These are phyloP conservation scores for Rhea americana DNA, from an alignment of 2,113 vertebrate species.

Conservation along the genomic window DNA sequence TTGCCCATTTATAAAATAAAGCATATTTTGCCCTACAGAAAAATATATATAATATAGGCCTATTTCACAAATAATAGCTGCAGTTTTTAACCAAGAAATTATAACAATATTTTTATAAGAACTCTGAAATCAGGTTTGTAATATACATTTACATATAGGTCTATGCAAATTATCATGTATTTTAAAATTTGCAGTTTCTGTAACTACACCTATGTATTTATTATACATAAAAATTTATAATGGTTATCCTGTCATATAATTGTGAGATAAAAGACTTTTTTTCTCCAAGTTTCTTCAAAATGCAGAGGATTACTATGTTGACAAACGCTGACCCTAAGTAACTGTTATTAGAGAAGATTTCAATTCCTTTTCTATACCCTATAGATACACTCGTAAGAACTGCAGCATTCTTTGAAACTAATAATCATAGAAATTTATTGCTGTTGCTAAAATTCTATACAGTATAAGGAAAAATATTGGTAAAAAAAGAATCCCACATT, in stretches of 20 bases:
- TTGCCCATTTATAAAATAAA: neutral
- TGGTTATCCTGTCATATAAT: neutral
- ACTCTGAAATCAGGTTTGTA: neutral
- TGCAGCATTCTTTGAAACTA: neutral
- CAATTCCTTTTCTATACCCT: neutral
- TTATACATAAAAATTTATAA: neutral
- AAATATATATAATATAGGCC: neutral
- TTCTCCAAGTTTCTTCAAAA: neutral
- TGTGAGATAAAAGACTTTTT: neutral
- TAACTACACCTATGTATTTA: neutral
- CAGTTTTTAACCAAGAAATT: neutral
- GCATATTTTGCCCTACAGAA: neutral
- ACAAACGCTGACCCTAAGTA: neutral
- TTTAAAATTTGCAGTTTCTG: neutral
- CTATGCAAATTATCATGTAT: neutral
- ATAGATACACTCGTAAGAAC: neutral
- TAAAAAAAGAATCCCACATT: accelerated
- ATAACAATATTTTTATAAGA: neutral
- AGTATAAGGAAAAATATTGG: neutral
- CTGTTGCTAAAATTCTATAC: neutral
- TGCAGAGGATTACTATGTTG: neutral
- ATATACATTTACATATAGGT: neutral
- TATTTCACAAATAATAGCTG: neutral
- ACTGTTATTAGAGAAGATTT: neutral
- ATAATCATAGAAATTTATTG: neutral